Evolutionary conservation across 2,888 invertebrate genomes (phyloP), one percentile per base, ranked within the genome.

Genomic region (Altica lythri): DNA sequence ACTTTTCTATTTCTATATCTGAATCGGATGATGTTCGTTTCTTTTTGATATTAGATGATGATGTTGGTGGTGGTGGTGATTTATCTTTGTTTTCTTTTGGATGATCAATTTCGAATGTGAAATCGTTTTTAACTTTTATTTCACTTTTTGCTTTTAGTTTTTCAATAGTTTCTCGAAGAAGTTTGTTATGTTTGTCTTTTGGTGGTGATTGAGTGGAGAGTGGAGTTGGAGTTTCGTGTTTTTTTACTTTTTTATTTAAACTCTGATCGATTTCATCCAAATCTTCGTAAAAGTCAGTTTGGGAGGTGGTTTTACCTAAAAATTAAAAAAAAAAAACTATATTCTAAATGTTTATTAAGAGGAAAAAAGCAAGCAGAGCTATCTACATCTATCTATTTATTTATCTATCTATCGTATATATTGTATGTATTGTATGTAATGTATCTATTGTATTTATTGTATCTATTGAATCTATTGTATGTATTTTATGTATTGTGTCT

Each of bases 61-160:
- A n/a, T n/a, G n/a, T n/a, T n/a, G n/a, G n/a, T n/a, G n/a, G n/a
- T n/a, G n/a, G n/a, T 8, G 25, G 25, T 8, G 58, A 58, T 51
- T 64, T 65, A 25, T 64, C 61, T 53, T 57, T 70, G 71, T 69
- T 71, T 50, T 73, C 74, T 60, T 74, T 73, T 4, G 67, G 57
- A 30, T 64, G 64, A 34, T 73, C 72, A 9, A 61, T 27, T 38
- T 73, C 69, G 37, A 70, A 70, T 35, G 65, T 65, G 16, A 66
- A 64, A 34, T 68, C 69, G 43, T 37, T 56, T 54, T 57, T 59
- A 12, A 78, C 78, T 62, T 79, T 80, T 51, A 81, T 80, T 64
- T 82, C 82, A 68, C 81, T 83, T 70, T 83, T 85, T 8, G 83
- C 83, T 73, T 84, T 85, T 9, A 85, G 68, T 68, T 84, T 85